A percentile compares a stretch with the other conserved stretches of the same genome.
Evolutionary conservation across 1,140 invertebrate genomes (phyloP).

Genomic region (Meteorus sp.): DNA sequence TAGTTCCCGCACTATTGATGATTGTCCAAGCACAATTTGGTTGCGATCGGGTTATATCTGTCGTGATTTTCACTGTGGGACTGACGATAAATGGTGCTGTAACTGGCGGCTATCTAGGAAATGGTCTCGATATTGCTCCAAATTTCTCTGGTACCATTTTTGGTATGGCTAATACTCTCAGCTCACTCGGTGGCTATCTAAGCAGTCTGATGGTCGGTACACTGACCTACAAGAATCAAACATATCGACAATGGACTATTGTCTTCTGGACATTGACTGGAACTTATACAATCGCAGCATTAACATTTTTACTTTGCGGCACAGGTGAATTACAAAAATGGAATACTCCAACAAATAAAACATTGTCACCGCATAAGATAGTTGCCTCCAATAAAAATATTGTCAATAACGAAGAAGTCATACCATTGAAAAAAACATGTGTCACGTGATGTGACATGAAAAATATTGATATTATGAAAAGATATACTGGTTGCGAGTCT

Average conservation of each 20-base stretch:
- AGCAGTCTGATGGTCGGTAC: constrained; percentile 83
- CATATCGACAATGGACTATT: constrained; percentile 76
- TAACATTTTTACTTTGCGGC: constrained; percentile 71
- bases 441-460: background rate
- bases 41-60: constrained; percentile 67
- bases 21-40: constrained; percentile 71
- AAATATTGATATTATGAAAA: background rate
- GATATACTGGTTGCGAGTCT: too few relatives aligned
- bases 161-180: constrained; percentile 87
- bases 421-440: background rate
- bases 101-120: constrained; percentile 85
- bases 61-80: constrained; percentile 74
- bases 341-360: constrained; percentile 53
- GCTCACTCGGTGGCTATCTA: constrained; percentile 84
- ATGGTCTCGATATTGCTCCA: constrained; percentile 86
- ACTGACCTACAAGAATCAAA: constrained; percentile 75
- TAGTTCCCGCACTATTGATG: constrained; percentile 69
- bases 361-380: background rate
- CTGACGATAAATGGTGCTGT: constrained; percentile 83
- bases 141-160: constrained; percentile 90
- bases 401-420: constrained; percentile 30
- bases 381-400: constrained; percentile 30
- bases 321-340: constrained; percentile 72
- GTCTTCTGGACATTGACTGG: constrained; percentile 81
- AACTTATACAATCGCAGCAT: constrained; percentile 71